These are phyloP conservation scores for Eciton burchellii DNA, from an alignment of 1,140 invertebrate genomes.

Conservation along the genomic window DNA sequence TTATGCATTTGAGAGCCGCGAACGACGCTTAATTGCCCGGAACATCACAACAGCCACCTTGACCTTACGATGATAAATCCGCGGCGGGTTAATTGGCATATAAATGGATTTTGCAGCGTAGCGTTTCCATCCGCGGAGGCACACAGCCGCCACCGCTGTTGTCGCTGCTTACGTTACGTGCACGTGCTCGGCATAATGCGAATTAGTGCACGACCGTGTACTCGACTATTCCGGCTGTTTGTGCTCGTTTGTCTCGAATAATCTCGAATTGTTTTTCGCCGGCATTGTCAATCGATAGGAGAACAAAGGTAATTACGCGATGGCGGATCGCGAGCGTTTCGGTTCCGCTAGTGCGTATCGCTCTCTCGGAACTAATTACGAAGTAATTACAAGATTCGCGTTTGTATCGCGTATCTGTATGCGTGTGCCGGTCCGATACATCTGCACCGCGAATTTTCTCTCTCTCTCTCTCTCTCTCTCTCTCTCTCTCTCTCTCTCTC, in stretches of 20 bases:
- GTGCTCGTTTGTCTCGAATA: background rate
- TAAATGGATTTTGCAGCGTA: conserved; percentile 68
- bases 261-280: conserved; percentile 31
- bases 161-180: background rate
- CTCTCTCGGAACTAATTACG: conserved; percentile 39
- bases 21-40: conserved; percentile 60
- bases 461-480: background rate
- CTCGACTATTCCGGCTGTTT: conserved; percentile 43
- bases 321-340: conserved; percentile 32
- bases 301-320: conserved; percentile 24
- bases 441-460: background rate
- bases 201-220: conserved; percentile 50
- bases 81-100: conserved; percentile 66
- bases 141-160: conserved; percentile 15
- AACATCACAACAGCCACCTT: conserved; percentile 43
- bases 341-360: conserved; percentile 32
- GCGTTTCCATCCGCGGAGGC: conserved; percentile 52
- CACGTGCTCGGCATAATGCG: conserved; percentile 68
- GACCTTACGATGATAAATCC: conserved; percentile 70
- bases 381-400: conserved; percentile 37
- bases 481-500: background rate
- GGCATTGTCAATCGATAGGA: conserved; percentile 22
- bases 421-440: background rate
- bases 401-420: conserved; percentile 16
- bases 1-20: conserved; percentile 10